phyloP scores from a whole-genome alignment of 2,113 vertebrate genomes.

The Psammodynastes pulverulentus region DNA sequence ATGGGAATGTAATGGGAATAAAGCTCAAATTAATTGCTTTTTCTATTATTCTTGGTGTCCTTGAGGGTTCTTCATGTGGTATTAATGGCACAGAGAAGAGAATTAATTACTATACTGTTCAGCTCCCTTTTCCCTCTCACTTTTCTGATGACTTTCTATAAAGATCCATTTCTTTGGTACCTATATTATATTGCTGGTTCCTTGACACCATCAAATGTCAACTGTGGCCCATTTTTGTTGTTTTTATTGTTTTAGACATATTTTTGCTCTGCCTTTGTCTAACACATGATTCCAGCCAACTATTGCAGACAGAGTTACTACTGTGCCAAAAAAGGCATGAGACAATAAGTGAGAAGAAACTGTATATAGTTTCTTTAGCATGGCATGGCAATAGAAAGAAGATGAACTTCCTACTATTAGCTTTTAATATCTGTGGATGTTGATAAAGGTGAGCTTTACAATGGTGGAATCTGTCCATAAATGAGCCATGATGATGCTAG shows the following conservation, averaged over 20 bases:
- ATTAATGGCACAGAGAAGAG: constrained; percentile 42
- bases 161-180: background rate
- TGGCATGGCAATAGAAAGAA: background rate
- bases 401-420: background rate
- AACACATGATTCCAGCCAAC: background rate
- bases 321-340: background rate
- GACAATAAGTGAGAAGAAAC: background rate
- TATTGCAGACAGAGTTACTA: background rate
- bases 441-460: background rate
- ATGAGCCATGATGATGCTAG: background rate
- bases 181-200: background rate
- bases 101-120: constrained; percentile 26
- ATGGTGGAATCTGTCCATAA: background rate
- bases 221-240: background rate
- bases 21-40: constrained; percentile 57
- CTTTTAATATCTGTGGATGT: background rate
- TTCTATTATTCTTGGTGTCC: constrained; percentile 38
- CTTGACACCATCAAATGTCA: background rate
- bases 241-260: background rate
- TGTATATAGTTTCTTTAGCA: too few relatives aligned
- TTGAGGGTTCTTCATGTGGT: constrained; percentile 45
- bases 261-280: background rate
- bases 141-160: background rate
- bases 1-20: constrained; percentile 57
- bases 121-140: background rate